Evolutionary conservation across 2,113 vertebrate species (phyloP), one percentile per base, ranked within the genome.

Genomic region (Indri indri): DNA sequence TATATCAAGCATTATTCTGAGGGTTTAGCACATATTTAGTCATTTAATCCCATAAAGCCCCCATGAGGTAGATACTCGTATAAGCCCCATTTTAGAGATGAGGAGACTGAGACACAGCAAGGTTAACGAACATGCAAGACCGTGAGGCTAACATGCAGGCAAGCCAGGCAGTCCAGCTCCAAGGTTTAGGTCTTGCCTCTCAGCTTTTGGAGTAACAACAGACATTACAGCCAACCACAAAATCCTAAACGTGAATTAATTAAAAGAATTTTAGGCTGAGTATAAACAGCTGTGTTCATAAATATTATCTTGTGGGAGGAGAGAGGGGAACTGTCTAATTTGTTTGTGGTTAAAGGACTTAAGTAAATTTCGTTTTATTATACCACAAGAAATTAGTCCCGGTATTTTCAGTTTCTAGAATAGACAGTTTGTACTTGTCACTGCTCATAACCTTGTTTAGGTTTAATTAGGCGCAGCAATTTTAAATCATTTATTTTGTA

Each of bases 361-460:
- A 25, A 74, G 95, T 92, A 92, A 93, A 96, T 97, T 96, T 96
- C 89, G 81, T 82, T 96, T 88, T 88, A 96, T 97, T 91, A 88
- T 76, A 88, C 92, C 54, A 61, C 83, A 83, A 96, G 61, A 94
- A 97, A 90, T 94, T 82, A 91, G 71, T 52, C 30, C 32, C 59
- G 13, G 52, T 73, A 91, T 83, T 97, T 96, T 90, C 88, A 61
- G 92, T 73, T 94, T 96, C 81, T 80, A 57, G 63, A 77, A 52
- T 18, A 81, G 87, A 83, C 52, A 65, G 30, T 88, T 71, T 97
- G 74, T 91, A 94, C 90, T 92, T 17, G 45, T 80, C 40, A 23
- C 27, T 47, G 70, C 23, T 73, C 8, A 40, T 70, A 95, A 45
- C 18, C 37, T 93, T 94, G 90, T 97, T 96, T 96, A 88, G 34